Evolutionary conservation across 1,140 invertebrate genomes (phyloP), one percentile per base, ranked within the genome.

Genomic region (Scylla paramamosain): DNA sequence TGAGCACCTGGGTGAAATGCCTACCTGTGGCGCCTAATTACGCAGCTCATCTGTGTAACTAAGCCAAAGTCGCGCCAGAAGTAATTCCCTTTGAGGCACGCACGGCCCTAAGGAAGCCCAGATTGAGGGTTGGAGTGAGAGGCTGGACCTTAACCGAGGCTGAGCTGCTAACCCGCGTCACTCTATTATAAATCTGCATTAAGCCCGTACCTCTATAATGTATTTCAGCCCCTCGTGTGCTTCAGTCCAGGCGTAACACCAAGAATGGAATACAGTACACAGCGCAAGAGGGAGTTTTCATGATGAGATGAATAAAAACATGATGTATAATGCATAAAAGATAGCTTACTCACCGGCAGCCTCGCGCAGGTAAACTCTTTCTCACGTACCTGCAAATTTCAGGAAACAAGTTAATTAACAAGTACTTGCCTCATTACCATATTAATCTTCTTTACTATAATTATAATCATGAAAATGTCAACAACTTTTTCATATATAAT

Each of bases 21-120:
- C 67, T 77, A 77, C 67, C 67, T 77, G 67, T 77, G 67, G 67
- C 67, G 67, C 67, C 67, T 77, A 77, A 77, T 77, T 77, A 77
- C 67, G 12, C 67, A n/a, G 67, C 67, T 25, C 67, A n/a, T n/a
- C 67, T 77, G 20, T 77, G 67, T n/a, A 25, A 77, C 67, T 77
- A 77, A 25, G 25, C 67, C n/a, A 25, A 77, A 77, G 67, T 77
- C 67, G 0, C 67, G 67, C 20, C 67, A 77, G 20, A 77, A 77
- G 25, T 77, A 25, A 77, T 77, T 77, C 67, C n/a, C 67, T 77
- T 77, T 77, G 67, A 77, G 67, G 67, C 67, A 25, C 20, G 20
- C 20, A 8, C 20, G 20, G 67, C 67, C 16, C n/a, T 77, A 77
- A 77, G 67, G 52, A 59, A 77, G 67, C 67, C 25, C 4, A n/a